These are phyloP conservation scores for Lophius americanus DNA, from an alignment of 2,797 vertebrate genomes.

Conservation along the genomic window DNA sequence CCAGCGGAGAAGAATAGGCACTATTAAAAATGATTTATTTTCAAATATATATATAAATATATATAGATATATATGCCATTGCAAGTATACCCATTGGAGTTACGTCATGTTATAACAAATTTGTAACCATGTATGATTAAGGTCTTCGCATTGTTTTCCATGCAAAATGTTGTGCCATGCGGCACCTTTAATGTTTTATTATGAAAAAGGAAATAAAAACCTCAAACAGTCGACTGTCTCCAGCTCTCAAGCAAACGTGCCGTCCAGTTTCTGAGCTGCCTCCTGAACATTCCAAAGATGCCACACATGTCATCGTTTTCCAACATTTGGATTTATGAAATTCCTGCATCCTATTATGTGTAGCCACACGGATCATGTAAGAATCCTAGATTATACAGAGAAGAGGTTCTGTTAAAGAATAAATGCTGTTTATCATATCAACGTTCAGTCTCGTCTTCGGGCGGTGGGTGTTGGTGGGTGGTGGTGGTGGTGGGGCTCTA, in stretches of 20 bases:
- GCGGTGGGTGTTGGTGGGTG: conserved; percentile 24
- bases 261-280: conserved; percentile 29
- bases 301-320: conserved; percentile 18
- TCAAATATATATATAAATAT: conserved; percentile 58
- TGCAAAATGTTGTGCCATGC: conserved; percentile 81
- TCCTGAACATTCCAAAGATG: conserved; percentile 21
- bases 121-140: conserved; percentile 82
- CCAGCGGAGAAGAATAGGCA: conserved; percentile 61
- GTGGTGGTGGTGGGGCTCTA: conserved; percentile 20
- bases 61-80: conserved; percentile 65
- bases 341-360: conserved; percentile 55
- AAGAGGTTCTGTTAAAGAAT: conserved; percentile 65
- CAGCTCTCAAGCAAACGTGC: conserved; percentile 40
- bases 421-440: conserved; percentile 65
- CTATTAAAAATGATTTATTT: conserved; percentile 76
- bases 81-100: conserved; percentile 80
- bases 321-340: conserved; percentile 58
- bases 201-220: conserved; percentile 77
- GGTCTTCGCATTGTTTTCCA: conserved; percentile 80
- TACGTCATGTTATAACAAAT: conserved; percentile 81
- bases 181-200: conserved; percentile 81
- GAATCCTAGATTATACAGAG: conserved; percentile 56
- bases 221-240: conserved; percentile 67
- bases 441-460: conserved; percentile 40
- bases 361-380: conserved; percentile 63